These are phyloP conservation scores for Sturmia bella DNA, from an alignment of 2,888 invertebrate genomes.

Conservation along the genomic window DNA sequence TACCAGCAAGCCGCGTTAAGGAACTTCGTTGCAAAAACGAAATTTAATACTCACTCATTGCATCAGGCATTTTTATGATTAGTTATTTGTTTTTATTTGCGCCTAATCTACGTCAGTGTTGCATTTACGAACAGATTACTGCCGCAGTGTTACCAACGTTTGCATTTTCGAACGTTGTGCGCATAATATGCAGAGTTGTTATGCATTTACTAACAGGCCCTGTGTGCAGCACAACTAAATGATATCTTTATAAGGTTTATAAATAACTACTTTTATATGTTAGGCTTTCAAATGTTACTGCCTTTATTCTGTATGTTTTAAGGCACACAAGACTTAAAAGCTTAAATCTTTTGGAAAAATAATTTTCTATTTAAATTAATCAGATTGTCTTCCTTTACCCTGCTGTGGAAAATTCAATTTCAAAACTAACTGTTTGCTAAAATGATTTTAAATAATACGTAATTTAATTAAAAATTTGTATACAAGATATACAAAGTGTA, in stretches of 20 bases:
- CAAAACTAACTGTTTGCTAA: constrained; percentile 4
- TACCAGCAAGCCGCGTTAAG: too few relatives aligned
- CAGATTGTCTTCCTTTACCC: constrained; percentile 2
- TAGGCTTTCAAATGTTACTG: constrained; percentile 20
- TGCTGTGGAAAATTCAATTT: constrained; percentile 7
- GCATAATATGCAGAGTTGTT: too few relatives aligned
- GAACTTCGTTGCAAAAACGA: too few relatives aligned
- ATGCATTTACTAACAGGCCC: too few relatives aligned
- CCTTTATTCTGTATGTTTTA: constrained; percentile 35
- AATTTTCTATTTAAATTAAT: constrained; percentile 52
- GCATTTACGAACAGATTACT: too few relatives aligned
- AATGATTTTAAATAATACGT: constrained; percentile 33
- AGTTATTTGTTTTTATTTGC: too few relatives aligned
- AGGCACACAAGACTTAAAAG: constrained; percentile 35
- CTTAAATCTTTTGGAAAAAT: constrained; percentile 19
- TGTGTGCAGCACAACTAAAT: too few relatives aligned
- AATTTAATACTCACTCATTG: too few relatives aligned
- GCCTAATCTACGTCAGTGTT: too few relatives aligned
- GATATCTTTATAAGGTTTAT: background rate
- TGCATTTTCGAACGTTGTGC: too few relatives aligned
- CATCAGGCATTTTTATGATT: too few relatives aligned
- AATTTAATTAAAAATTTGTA: constrained; percentile 33
- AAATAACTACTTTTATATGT: constrained; percentile 44
- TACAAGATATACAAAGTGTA: constrained; percentile 2
- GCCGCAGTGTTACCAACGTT: too few relatives aligned